A percentile compares a stretch with the other conserved stretches of the same genome.
Evolutionary conservation across 2,113 vertebrate genomes (phyloP).

Genomic region (Nycticebus coucang): DNA sequence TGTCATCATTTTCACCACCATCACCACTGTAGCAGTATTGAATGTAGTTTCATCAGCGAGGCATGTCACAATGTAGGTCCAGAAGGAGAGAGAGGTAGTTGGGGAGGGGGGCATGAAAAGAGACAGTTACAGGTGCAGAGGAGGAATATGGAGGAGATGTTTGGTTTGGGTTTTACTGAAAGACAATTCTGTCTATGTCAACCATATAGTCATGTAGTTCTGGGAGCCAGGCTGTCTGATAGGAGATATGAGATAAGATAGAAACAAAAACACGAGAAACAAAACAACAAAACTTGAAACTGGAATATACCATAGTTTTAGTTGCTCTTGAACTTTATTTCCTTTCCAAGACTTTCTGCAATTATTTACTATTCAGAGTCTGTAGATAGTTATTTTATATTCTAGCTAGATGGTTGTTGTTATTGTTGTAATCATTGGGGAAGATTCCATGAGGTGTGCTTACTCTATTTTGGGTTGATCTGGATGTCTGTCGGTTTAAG

Average conservation of each 20-base stretch:
- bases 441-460: background rate
- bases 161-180: background rate
- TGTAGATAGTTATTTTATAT: background rate
- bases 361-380: background rate
- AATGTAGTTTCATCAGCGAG: background rate
- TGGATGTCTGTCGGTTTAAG: background rate
- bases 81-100: background rate
- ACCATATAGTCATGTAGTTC: background rate
- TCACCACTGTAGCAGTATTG: background rate
- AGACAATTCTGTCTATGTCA: background rate
- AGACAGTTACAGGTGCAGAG: background rate
- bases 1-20: background rate
- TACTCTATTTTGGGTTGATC: background rate
- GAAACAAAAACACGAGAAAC: background rate
- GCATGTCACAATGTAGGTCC: background rate
- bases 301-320: background rate
- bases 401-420: background rate
- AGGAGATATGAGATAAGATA: background rate
- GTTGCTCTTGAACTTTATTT: background rate
- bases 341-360: background rate
- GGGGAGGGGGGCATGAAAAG: background rate
- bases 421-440: background rate
- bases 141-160: too few relatives aligned
- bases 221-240: background rate
- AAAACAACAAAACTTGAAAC: background rate